Conservation (phyloP, 2,888 invertebrate genomes). For the Orchesella flavescens region DNA sequence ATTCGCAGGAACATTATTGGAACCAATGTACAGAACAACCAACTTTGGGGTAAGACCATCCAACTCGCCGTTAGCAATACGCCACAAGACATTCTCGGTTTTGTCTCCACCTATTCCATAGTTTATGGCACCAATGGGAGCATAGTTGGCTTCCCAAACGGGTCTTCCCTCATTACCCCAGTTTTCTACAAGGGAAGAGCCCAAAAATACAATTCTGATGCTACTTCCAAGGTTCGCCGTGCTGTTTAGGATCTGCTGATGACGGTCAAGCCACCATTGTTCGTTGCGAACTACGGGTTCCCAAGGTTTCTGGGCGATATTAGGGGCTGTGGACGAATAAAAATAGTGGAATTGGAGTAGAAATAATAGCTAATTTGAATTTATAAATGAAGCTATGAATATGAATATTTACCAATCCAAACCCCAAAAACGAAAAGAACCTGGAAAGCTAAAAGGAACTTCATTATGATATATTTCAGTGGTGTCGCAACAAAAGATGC, state of each 20-base stretch:
- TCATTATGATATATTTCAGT: too few relatives aligned
- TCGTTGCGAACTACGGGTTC: constrained; percentile 47
- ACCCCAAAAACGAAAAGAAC: too few relatives aligned
- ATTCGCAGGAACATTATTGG: constrained; percentile 45
- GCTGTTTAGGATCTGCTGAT: constrained; percentile 48
- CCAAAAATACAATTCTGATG: constrained; percentile 61
- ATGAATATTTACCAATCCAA: too few relatives aligned
- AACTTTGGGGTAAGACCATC: constrained; percentile 88
- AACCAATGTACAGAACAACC: constrained; percentile 53
- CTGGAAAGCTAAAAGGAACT: too few relatives aligned
- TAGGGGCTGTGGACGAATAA: too few relatives aligned
- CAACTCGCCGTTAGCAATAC: constrained; percentile 89
- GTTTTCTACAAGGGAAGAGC: constrained; percentile 54
- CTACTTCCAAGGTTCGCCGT: constrained; percentile 1
- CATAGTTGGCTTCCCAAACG: constrained; percentile 92
- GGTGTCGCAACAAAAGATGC: too few relatives aligned
- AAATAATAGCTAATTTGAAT: too few relatives aligned
- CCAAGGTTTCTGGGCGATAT: constrained; percentile 47
- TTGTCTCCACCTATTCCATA: constrained; percentile 91
- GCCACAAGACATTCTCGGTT: constrained; percentile 91
- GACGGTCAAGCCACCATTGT: constrained; percentile 51
- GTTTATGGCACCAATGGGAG: constrained; percentile 91
- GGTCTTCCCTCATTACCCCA: constrained; percentile 74
- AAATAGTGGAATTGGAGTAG: too few relatives aligned
- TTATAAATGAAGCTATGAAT: too few relatives aligned